Percentiles rank a stretch among this genome's conserved stretches.
These are phyloP conservation scores for Triplophysa yarkandensis DNA, from an alignment of 2,797 vertebrate genomes.

Conservation along the genomic window DNA sequence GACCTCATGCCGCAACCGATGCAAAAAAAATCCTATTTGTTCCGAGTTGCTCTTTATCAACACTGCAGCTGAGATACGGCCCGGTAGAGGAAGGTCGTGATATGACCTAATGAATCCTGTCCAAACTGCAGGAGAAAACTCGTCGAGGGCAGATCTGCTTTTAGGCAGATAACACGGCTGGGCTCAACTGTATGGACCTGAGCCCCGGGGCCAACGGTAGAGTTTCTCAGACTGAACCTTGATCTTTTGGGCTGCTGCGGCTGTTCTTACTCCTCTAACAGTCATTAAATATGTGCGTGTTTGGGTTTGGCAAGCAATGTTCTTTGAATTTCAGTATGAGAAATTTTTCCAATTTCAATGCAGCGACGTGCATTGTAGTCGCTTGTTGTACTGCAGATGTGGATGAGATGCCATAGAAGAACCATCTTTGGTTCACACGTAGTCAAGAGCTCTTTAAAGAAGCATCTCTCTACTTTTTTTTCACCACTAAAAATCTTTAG, in stretches of 20 bases:
- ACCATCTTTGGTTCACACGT: too few relatives aligned
- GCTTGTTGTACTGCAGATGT: too few relatives aligned
- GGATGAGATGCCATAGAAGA: too few relatives aligned
- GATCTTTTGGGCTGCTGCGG: background rate
- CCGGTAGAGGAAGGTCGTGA: constrained; percentile 28
- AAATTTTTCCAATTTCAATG: too few relatives aligned
- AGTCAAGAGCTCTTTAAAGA: too few relatives aligned
- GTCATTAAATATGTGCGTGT: background rate
- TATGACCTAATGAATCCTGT: constrained; percentile 39
- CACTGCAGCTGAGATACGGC: constrained; percentile 34
- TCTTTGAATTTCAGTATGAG: too few relatives aligned
- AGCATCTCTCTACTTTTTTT: too few relatives aligned
- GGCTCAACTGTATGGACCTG: background rate
- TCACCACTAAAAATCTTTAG: too few relatives aligned
- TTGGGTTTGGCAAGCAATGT: background rate
- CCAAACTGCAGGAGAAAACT: constrained; percentile 13
- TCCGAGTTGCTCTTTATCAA: constrained; percentile 60
- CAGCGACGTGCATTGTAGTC: too few relatives aligned
- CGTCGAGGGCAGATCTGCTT: constrained; percentile 6
- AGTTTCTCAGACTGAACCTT: background rate
- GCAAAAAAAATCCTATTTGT: constrained; percentile 60
- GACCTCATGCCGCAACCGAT: constrained; percentile 40
- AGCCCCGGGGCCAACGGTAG: background rate
- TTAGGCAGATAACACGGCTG: constrained; percentile 18
- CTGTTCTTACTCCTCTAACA: background rate